Evolutionary conservation across 2,113 vertebrate species (phyloP).

Genomic region (Aplodontia rufa): DNA sequence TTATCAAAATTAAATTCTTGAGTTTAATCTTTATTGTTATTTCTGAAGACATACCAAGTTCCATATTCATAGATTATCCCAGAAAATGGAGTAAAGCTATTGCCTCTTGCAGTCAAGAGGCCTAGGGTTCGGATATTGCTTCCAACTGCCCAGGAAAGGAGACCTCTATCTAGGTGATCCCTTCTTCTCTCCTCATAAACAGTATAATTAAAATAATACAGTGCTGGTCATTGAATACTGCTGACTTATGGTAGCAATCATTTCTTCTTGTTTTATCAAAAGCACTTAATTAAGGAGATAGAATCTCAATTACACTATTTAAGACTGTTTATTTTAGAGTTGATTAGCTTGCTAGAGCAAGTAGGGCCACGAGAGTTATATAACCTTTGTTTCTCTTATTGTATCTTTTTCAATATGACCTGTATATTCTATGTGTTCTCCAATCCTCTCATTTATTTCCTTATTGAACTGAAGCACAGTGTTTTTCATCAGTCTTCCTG

Average conservation of each 20-base stretch:
- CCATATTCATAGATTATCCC: neutral
- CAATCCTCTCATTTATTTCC: no score
- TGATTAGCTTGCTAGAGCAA: no score
- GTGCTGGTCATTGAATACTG: neutral
- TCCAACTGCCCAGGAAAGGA: neutral
- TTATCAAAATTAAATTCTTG: neutral
- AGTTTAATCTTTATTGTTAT: neutral
- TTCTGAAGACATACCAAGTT: neutral
- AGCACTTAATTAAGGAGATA: neutral
- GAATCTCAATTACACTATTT: no score
- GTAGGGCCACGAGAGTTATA: no score
- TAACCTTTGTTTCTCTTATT: no score
- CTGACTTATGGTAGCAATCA: neutral
- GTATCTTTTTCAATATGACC: no score
- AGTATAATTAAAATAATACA: neutral
- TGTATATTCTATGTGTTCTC: no score
- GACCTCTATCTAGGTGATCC: neutral
- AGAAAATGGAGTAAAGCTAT: neutral
- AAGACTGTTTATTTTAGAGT: no score
- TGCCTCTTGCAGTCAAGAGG: neutral
- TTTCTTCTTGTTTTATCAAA: neutral
- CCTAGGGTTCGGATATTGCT: neutral
- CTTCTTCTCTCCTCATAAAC: neutral
- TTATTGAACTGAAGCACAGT: no score
- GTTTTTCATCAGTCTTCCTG: no score